phyloP scores from a whole-genome alignment of 2,113 vertebrate species.

The Callocephalon fimbriatum region DNA sequence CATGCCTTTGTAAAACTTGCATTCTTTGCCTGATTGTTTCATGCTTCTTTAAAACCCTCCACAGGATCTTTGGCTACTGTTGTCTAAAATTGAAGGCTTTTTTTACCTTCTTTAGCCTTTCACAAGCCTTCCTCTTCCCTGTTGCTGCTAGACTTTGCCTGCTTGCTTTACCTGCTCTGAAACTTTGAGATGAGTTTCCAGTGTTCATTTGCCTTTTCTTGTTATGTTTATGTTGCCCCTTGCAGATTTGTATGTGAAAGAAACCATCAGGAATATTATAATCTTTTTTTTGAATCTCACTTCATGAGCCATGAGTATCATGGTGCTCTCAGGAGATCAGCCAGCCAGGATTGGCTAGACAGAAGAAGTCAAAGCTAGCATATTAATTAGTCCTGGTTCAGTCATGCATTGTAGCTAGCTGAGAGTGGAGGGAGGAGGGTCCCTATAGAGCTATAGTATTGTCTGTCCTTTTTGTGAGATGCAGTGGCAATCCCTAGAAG shows the following conservation, averaged over 20 bases:
- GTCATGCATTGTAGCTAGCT: not conserved
- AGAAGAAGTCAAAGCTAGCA: not conserved
- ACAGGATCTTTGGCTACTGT: not conserved
- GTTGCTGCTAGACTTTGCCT: not conserved
- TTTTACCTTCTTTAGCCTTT: not conserved
- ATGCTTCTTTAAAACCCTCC: not conserved
- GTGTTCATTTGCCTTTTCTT: not conserved
- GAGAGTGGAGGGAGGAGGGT: not conserved
- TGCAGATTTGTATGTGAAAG: not conserved
- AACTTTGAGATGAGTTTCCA: not conserved
- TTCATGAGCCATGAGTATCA: not conserved
- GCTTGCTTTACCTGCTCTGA: not conserved
- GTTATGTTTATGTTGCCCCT: not conserved
- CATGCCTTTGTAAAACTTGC: not conserved
- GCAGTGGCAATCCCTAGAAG: not conserved
- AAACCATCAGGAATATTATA: not conserved
- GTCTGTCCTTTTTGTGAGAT: not conserved
- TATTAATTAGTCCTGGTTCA: not conserved
- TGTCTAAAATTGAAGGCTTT: not conserved
- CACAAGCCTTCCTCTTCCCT: not conserved
- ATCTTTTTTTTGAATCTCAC: not conserved
- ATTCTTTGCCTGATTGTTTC: not conserved
- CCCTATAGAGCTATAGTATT: not conserved
- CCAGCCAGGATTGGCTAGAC: not conserved
- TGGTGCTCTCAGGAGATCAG: not conserved